Conservation (phyloP, 2,113 vertebrate species). For the Apus apus region DNA sequence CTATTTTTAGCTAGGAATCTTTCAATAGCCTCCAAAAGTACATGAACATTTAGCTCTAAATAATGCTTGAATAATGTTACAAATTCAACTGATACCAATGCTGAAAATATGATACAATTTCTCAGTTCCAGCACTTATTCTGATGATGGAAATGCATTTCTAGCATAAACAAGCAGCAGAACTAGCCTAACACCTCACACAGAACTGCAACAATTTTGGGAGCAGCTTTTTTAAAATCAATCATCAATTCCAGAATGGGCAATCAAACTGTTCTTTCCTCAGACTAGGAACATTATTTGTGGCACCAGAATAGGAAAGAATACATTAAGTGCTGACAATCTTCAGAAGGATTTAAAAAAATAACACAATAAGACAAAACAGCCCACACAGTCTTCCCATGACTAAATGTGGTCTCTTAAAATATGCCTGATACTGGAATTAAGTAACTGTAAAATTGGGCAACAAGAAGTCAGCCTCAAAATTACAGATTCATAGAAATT, state of each 20-base stretch:
- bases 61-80: background rate
- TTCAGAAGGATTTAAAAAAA: constrained; percentile 25
- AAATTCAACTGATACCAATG: background rate
- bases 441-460: constrained; percentile 58
- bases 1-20: background rate
- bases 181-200: background rate
- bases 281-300: constrained; percentile 12
- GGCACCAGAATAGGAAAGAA: background rate
- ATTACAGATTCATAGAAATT: constrained; percentile 36
- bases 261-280: background rate
- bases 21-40: background rate
- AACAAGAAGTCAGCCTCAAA: constrained; percentile 48
- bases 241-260: background rate
- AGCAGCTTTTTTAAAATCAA: background rate
- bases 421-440: constrained; percentile 14
- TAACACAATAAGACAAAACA: background rate
- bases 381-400: constrained; percentile 21
- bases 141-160: background rate
- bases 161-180: background rate
- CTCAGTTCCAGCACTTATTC: background rate
- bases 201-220: background rate
- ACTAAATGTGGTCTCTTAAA: constrained; percentile 45
- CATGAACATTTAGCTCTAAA: background rate
- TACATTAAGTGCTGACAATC: constrained; percentile 34
- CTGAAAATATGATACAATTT: background rate